Evolutionary conservation across 64 coral and sea anemone species (phyloP).

Genomic region (Stichodactyla helianthus): DNA sequence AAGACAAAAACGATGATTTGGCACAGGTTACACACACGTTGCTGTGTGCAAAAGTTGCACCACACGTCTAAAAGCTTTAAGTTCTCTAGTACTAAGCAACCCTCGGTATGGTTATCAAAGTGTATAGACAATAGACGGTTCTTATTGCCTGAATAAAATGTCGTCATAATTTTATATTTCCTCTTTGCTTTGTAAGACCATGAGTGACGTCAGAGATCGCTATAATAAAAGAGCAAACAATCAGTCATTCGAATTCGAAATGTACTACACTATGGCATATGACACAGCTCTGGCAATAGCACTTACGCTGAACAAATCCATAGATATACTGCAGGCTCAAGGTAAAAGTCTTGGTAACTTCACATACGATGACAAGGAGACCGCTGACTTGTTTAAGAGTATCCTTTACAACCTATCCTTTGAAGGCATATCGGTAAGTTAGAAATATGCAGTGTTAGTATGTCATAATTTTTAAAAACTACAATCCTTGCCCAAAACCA

Average conservation of each 20-base stretch:
- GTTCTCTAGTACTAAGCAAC: too few species aligned
- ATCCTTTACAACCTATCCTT: conserved; percentile 23
- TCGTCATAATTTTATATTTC: not conserved
- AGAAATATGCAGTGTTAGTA: not conserved
- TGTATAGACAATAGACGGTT: too few species aligned
- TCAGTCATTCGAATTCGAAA: not conserved
- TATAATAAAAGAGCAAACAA: not conserved
- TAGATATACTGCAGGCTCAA: not conserved
- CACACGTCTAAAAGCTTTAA: too few species aligned
- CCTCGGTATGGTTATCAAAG: too few species aligned
- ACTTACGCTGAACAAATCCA: conserved; percentile 33
- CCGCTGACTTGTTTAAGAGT: conserved; percentile 22
- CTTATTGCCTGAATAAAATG: too few species aligned
- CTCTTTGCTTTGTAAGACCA: not conserved
- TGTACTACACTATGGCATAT: conserved; percentile 34
- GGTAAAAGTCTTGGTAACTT: conserved; percentile 20
- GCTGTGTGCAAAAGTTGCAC: too few species aligned
- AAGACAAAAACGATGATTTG: not conserved
- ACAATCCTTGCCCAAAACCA: not conserved
- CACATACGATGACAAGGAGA: conserved; percentile 27
- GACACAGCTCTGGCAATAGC: conserved; percentile 41
- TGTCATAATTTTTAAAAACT: not conserved
- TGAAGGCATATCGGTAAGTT: conserved; percentile 35
- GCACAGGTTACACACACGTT: not conserved
- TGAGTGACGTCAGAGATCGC: conserved; percentile 21